Base-by-base conservation (phyloP, 2,888 invertebrate genomes). In the Eupsilia transversa region DNA sequence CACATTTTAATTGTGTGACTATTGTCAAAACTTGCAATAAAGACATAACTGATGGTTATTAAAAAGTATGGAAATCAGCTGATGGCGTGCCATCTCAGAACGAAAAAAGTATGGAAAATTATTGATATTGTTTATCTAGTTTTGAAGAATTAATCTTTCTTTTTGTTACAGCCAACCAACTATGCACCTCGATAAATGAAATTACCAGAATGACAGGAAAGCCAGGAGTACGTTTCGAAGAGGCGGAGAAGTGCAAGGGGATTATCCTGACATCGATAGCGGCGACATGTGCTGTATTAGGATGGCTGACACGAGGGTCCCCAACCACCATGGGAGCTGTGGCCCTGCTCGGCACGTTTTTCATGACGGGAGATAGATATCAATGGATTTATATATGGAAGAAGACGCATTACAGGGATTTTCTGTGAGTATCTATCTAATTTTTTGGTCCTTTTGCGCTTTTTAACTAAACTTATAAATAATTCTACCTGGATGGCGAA, bases 321-420 rank as follows among this genome's bases (percentile, higher is more conserved):
- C 89, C 92, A 0, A 79, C 91, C 0, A 67, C 92, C 3, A 38
- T 94, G 79, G 90, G 92, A 0, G 72, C 90, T 5, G 82, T 96
- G 10, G 92, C 90, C 0, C 77, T 93, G 5, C n/a, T 93, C 0
- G 89, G 93, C 0, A 87, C 90, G 0, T 96, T 94, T 74, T 90
- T 96, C 65, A 88, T 96, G 91, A 95, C 95, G 0, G 96, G 96
- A 0, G 92, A 95, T 74, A 89, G 96, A 82, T 96, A 96, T 79
- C 96, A 96, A 82, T 96, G 96, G 96, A 84, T 96, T 49, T 96
- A 96, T 83, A 96, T 96, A 20, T 94, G 94, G 93, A 92, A 91
- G 86, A 96, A 95, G 88, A 96, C 96, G 0, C 90, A 92, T 68
- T 90, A 91, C 35, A 91, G 96, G 61, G 96, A 96, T 86, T 87